These are phyloP conservation scores for Ptychodera flava DNA, from an alignment of 35 echinoderm and acorn worm species.

Conservation along the genomic window DNA sequence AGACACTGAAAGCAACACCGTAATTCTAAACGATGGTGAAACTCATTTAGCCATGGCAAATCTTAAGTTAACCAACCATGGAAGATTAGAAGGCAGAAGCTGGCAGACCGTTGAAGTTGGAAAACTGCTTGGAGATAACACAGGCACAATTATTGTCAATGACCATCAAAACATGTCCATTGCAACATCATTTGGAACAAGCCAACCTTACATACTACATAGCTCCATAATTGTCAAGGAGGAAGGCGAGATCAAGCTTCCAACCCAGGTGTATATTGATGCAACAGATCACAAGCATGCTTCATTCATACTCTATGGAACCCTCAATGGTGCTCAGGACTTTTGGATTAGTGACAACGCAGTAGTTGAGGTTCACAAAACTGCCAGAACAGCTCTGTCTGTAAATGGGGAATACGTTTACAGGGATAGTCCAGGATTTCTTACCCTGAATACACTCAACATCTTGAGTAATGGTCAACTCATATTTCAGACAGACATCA, in stretches of 20 bases:
- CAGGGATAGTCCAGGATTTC: constrained; percentile 42
- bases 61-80: not conserved
- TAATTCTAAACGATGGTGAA: constrained; percentile 20
- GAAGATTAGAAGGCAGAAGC: constrained; percentile 19
- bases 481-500: constrained; percentile 7
- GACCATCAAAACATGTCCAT: constrained; percentile 56
- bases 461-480: constrained; percentile 46
- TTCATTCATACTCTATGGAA: constrained; percentile 45
- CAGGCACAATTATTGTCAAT: constrained; percentile 50
- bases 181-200: constrained; percentile 38
- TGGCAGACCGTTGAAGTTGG: constrained; percentile 31
- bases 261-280: constrained; percentile 47
- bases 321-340: constrained; percentile 40
- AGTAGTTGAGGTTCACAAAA: constrained; percentile 20
- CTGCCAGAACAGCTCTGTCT: constrained; percentile 39
- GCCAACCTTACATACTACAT: constrained; percentile 33
- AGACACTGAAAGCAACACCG: constrained; percentile 12
- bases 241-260: constrained; percentile 48
- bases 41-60: constrained; percentile 25
- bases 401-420: constrained; percentile 22
- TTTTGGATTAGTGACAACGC: constrained; percentile 45
- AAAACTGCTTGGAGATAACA: constrained; percentile 53
- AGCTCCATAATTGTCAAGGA: constrained; percentile 61
- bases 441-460: constrained; percentile 45
- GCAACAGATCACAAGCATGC: not conserved